Percentiles rank a stretch among this genome's conserved stretches.
Evolutionary conservation across 1,140 invertebrate genomes (phyloP).

Genomic region (Zaprionus taronus): DNA sequence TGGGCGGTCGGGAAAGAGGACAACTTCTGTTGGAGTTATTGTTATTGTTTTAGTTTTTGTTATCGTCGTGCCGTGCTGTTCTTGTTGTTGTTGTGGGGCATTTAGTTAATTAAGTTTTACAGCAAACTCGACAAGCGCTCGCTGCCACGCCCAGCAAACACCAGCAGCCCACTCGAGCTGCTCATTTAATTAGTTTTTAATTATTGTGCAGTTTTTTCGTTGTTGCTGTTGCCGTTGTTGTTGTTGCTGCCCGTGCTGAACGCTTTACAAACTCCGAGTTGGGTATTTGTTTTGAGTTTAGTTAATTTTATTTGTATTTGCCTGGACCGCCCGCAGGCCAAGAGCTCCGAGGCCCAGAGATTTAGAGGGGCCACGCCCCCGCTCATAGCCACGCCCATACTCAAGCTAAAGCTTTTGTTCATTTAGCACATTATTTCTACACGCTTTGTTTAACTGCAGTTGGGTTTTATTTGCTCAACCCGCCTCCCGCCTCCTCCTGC

Average conservation of each 20-base stretch:
- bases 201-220: slow-evolving; percentile 66
- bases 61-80: slow-evolving; percentile 33
- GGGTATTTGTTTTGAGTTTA: slow-evolving; percentile 70
- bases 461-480: slow-evolving; percentile 55
- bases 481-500: neutral
- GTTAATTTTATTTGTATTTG: slow-evolving; percentile 82
- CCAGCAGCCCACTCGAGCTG: neutral
- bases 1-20: neutral
- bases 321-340: slow-evolving; percentile 29
- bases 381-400: slow-evolving; percentile 5
- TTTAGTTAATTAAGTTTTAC: slow-evolving; percentile 81
- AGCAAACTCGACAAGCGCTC: slow-evolving; percentile 53
- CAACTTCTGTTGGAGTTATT: slow-evolving; percentile 59
- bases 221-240: slow-evolving; percentile 23
- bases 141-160: slow-evolving; percentile 21
- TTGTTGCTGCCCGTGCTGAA: slow-evolving; percentile 20
- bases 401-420: slow-evolving; percentile 48
- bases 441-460: slow-evolving; percentile 76
- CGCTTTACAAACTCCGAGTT: slow-evolving; percentile 40
- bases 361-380: slow-evolving; percentile 2
- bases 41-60: slow-evolving; percentile 55
- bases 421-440: slow-evolving; percentile 74
- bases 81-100: slow-evolving; percentile 44
- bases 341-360: slow-evolving; percentile 4
- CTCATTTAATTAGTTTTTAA: slow-evolving; percentile 79